Evolutionary conservation across 2,113 vertebrate species (phyloP).

Genomic region (Nibea albiflora): DNA sequence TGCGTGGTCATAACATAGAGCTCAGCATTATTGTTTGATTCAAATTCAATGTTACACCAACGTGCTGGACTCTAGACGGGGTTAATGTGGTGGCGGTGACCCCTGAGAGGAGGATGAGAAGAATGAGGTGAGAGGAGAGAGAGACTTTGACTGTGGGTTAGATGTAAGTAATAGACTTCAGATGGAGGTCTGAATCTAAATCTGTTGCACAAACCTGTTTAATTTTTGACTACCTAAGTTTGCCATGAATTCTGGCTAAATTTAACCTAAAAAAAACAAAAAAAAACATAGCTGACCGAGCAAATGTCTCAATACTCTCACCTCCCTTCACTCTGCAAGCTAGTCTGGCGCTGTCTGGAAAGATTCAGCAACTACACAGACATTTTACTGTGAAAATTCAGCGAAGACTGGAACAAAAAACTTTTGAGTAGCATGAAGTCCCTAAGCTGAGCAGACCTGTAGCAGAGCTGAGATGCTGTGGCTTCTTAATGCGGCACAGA

Average conservation of each 20-base stretch:
- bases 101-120: slow-evolving; percentile 85
- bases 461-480: neutral
- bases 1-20: neutral
- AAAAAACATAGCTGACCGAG: neutral
- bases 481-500: neutral
- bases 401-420: too few species aligned
- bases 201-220: neutral
- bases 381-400: neutral
- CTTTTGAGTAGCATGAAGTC: too few species aligned
- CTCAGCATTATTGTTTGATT: neutral
- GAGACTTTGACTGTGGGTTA: neutral
- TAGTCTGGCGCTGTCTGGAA: too few species aligned
- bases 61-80: slow-evolving; percentile 90
- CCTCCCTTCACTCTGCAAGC: neutral
- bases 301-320: neutral
- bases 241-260: neutral
- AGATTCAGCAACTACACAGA: too few species aligned
- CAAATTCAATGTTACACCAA: slow-evolving; percentile 78
- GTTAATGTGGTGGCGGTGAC: slow-evolving; percentile 92
- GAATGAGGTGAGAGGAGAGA: slow-evolving; percentile 82
- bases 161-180: neutral
- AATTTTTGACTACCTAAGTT: neutral
- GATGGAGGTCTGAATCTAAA: neutral
- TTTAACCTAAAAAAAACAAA: neutral
- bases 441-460: neutral